Percentiles rank a stretch among this genome's conserved stretches.
Evolutionary conservation across 2,113 vertebrate genomes (phyloP).

Genomic region (Suricata suricatta): DNA sequence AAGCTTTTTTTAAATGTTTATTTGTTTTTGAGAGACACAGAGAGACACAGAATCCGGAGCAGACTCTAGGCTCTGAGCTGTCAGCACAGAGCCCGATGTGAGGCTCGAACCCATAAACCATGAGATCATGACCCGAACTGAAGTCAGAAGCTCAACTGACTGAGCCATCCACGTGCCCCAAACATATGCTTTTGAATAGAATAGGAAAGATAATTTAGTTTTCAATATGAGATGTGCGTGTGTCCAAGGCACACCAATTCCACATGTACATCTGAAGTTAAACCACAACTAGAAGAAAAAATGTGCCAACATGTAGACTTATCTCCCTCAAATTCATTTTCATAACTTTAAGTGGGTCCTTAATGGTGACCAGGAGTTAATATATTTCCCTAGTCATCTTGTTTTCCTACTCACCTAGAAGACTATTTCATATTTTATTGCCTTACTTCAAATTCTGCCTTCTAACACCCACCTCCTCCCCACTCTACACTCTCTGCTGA

Average conservation of each 20-base stretch:
- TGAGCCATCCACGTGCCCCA: too few relatives aligned
- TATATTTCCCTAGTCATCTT: background rate
- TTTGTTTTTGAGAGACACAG: too few relatives aligned
- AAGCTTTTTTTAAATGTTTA: too few relatives aligned
- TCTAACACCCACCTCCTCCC: conserved; percentile 24
- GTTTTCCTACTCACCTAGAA: background rate
- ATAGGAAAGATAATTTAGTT: background rate
- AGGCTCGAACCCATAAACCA: too few relatives aligned
- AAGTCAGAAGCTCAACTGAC: too few relatives aligned
- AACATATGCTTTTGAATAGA: background rate
- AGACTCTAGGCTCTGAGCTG: too few relatives aligned
- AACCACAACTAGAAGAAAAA: background rate
- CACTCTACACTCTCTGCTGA: background rate
- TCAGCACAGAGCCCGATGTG: too few relatives aligned
- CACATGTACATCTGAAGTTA: background rate
- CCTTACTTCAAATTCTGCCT: background rate
- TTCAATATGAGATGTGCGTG: background rate
- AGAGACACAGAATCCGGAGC: too few relatives aligned
- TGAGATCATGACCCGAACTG: too few relatives aligned
- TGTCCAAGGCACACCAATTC: background rate
- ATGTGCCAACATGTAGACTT: background rate
- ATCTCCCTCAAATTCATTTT: background rate
- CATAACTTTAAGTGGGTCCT: background rate
- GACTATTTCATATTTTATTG: background rate
- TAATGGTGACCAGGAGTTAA: background rate